phyloP scores from a whole-genome alignment of 2,113 vertebrate species.

The Caranx ignobilis region DNA sequence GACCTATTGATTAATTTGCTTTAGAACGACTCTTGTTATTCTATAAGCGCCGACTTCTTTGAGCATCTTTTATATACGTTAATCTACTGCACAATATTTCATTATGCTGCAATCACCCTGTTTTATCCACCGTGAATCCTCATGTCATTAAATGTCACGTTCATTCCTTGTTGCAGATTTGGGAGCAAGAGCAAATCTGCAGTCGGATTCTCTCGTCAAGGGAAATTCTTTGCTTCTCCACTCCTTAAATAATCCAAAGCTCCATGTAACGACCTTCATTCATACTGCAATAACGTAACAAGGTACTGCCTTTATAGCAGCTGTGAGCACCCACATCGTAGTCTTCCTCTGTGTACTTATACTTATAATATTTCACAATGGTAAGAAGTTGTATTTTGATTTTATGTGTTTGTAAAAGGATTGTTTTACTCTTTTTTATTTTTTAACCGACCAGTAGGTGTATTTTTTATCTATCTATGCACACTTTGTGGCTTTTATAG shows the following conservation, averaged over 20 bases:
- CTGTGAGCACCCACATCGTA: neutral
- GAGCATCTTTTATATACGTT: conserved; percentile 7
- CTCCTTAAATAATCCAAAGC: conserved; percentile 86
- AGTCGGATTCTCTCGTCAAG: conserved; percentile 85
- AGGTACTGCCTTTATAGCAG: conserved; percentile 10
- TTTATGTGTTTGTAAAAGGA: conserved; percentile 48
- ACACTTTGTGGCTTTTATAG: conserved; percentile 29
- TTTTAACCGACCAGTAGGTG: conserved; percentile 23
- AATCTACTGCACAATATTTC: conserved; percentile 26
- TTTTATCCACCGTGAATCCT: conserved; percentile 16
- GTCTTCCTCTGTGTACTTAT: neutral
- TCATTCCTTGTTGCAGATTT: conserved; percentile 84
- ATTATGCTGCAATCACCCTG: conserved; percentile 26
- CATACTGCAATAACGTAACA: conserved; percentile 15
- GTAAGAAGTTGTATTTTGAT: conserved; percentile 34
- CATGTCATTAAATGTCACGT: conserved; percentile 15
- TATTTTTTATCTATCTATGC: conserved; percentile 38
- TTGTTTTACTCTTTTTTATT: neutral
- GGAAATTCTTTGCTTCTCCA: conserved; percentile 94
- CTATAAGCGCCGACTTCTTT: conserved; percentile 1
- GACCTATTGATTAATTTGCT: neutral
- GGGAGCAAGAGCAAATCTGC: conserved; percentile 93
- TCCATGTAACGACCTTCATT: neutral
- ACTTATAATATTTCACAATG: conserved; percentile 41
- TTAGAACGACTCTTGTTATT: neutral